Evolutionary conservation across 2,888 invertebrate genomes (phyloP).

Genomic region (Luffia ferchaultella): DNA sequence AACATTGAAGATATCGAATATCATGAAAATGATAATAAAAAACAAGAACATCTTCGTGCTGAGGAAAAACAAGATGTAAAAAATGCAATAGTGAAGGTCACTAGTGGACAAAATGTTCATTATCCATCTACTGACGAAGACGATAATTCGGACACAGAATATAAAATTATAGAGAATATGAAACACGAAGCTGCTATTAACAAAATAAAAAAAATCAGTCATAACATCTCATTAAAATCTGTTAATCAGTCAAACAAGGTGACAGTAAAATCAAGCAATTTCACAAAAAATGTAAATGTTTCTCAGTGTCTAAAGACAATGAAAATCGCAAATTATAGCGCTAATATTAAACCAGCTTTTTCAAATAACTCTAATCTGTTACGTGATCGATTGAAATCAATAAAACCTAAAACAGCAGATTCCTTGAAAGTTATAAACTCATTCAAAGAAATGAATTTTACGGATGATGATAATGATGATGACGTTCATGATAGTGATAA

Average conservation of each 20-base stretch:
- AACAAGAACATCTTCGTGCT: not conserved
- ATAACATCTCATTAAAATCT: conserved; percentile 37
- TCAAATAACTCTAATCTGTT: not conserved
- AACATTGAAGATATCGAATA: conserved; percentile 4
- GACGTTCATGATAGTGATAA: conserved; percentile 1
- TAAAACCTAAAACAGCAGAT: conserved; percentile 6
- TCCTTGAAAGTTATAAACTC: conserved; percentile 10
- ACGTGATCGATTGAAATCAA: not conserved
- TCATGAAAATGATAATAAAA: not conserved
- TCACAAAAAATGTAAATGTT: not conserved
- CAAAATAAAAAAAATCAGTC: conserved; percentile 33
- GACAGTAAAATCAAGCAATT: not conserved
- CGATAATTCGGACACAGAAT: not conserved
- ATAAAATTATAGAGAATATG: not conserved
- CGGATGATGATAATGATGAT: conserved; percentile 1
- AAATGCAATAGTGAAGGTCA: not conserved
- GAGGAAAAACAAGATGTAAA: not conserved
- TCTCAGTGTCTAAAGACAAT: not conserved
- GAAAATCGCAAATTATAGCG: not conserved
- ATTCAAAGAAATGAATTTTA: not conserved
- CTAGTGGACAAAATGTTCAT: not conserved
- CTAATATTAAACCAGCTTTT: not conserved
- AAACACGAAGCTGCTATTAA: not conserved
- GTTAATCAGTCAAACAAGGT: conserved; percentile 19
- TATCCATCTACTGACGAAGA: not conserved